A percentile compares a stretch with the other conserved stretches of the same genome.
Conservation (phyloP, 2,113 vertebrate genomes). For the Solenodon paradoxus region DNA sequence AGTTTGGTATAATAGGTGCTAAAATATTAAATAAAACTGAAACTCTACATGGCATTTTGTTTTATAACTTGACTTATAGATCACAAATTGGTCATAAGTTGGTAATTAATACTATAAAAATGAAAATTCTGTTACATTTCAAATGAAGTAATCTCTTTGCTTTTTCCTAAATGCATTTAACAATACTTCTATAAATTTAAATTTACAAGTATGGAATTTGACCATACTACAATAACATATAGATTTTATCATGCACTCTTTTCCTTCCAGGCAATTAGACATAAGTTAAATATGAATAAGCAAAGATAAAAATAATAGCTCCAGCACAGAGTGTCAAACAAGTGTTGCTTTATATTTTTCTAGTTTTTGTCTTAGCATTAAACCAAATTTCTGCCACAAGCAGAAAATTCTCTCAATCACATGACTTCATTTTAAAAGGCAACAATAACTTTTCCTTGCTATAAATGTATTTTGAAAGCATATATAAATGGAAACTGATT, state of each 20-base stretch:
- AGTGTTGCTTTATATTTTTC: neutral
- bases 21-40: neutral
- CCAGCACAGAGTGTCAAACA: neutral
- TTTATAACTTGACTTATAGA: neutral
- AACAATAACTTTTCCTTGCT: neutral
- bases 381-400: neutral
- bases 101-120: neutral
- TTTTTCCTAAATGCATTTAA: neutral
- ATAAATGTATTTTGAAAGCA: neutral
- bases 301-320: neutral
- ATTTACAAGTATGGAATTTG: neutral
- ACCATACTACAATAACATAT: neutral
- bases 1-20: neutral
- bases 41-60: neutral
- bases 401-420: constrained; percentile 13
- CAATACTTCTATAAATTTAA: neutral
- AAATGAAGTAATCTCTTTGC: neutral
- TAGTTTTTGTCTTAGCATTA: neutral
- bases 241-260: neutral
- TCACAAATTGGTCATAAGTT: neutral
- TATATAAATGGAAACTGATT: neutral
- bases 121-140: constrained; percentile 21
- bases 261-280: neutral
- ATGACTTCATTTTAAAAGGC: constrained; percentile 34
- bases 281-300: constrained; percentile 1